A percentile compares a stretch with the other conserved stretches of the same genome.
Conservation (phyloP, 2,113 vertebrate species). For the Calypte anna region DNA sequence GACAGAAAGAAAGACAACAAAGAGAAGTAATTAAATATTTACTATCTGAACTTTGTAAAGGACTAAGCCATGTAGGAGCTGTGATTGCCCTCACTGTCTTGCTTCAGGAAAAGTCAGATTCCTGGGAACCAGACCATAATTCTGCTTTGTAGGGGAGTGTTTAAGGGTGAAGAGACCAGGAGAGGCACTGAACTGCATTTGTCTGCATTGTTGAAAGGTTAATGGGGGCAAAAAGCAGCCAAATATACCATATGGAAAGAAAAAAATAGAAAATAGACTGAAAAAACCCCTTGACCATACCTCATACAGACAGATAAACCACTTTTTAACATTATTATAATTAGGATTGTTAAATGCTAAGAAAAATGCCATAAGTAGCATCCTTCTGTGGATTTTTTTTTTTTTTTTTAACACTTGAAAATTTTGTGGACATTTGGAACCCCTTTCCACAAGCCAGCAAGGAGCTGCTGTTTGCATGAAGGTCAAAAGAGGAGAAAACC, state of each 20-base stretch:
- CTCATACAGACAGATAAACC: not conserved
- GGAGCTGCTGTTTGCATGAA: not conserved
- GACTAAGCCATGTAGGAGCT: not conserved
- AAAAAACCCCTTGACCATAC: not conserved
- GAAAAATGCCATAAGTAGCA: not conserved
- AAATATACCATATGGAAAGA: not conserved
- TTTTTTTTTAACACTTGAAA: not conserved
- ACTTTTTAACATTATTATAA: not conserved
- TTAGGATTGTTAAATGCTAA: not conserved
- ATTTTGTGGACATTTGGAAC: accelerated
- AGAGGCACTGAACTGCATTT: not conserved
- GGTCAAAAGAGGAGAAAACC: not conserved
- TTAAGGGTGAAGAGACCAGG: not conserved
- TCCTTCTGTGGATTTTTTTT: not conserved
- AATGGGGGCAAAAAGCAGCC: not conserved
- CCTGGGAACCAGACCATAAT: not conserved
- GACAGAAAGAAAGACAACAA: not conserved
- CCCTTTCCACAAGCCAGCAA: not conserved
- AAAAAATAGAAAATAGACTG: not conserved
- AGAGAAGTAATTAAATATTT: constrained; percentile 33
- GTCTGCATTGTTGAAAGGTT: constrained; percentile 3
- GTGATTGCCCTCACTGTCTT: not conserved
- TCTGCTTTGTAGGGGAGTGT: not conserved
- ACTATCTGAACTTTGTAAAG: not conserved
- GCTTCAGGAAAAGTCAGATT: not conserved